Percentiles rank a stretch among this genome's conserved stretches.
phyloP scores from a whole-genome alignment of 2,888 invertebrate species.

The Lissocephala sabroskyi region DNA sequence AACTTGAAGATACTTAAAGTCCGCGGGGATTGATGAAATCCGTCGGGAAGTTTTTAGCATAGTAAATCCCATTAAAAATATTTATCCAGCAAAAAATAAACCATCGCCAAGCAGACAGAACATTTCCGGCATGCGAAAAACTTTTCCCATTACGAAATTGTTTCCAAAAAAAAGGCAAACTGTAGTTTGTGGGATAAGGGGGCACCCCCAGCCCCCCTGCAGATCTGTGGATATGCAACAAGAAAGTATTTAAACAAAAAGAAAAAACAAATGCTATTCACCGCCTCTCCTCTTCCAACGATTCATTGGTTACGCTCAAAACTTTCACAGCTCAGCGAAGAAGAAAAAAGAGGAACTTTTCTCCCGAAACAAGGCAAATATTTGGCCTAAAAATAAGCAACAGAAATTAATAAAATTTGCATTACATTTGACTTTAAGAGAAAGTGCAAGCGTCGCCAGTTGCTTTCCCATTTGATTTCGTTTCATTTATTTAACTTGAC shows the following conservation, averaged over 20 bases:
- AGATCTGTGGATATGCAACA: slow-evolving; percentile 28
- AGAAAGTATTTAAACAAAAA: slow-evolving; percentile 46
- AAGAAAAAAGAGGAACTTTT: background rate
- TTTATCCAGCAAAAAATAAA: background rate
- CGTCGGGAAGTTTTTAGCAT: no score
- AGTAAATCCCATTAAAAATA: background rate
- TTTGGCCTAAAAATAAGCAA: no score
- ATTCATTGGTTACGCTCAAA: slow-evolving; percentile 9
- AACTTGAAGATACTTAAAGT: no score
- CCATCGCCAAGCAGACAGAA: slow-evolving; percentile 13
- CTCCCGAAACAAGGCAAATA: slow-evolving; percentile 41
- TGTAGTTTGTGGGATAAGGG: no score
- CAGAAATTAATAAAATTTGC: no score
- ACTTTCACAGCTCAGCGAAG: background rate
- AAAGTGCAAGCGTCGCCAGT: no score
- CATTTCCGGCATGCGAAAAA: slow-evolving; percentile 28
- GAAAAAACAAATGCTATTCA: no score
- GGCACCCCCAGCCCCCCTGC: background rate
- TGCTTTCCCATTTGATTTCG: no score
- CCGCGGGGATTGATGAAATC: no score
- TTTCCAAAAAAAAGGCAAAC: slow-evolving; percentile 15
- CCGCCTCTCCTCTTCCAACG: no score
- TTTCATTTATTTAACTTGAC: no score
- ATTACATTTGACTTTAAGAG: no score
- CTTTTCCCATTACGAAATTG: slow-evolving; percentile 50